Base-by-base conservation (phyloP, 2,888 invertebrate genomes). In the Caenorhabditis macrosperma region DNA sequence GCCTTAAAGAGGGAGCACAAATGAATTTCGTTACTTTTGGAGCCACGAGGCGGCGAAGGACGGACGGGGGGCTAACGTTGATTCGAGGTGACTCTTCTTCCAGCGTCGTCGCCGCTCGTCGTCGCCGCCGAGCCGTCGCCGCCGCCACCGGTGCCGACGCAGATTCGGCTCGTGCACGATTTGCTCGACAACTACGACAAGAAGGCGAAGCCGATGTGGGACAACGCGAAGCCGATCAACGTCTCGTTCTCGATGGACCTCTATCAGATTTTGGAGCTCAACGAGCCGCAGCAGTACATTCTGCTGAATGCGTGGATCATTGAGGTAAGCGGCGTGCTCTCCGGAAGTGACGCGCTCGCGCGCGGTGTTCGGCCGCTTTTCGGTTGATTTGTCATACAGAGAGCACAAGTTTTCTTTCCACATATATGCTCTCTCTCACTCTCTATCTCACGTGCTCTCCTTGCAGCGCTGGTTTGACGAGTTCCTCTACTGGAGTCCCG, bases 281-380 rank as follows among this genome's bases (percentile, higher is more conserved):
- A 89, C 64, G 89, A 89, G 68, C 89, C 90, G 2, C 88, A 89
- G 74, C 89, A 89, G 79, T 89, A 86, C 83, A 86, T 89, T 55
- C 77, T 90, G 38, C 81, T 89, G 30, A 89, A 89, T 68, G 88
- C 89, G 0, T 89, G 89, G 89, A 88, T 90, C 66, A 90, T 89
- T 55, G 88, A 89, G 85, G 88, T 88, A 60, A 44, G 66, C 28
- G 17, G n/a, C 15, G n/a, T n/a, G n/a, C n/a, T n/a, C n/a, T 17
- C 15, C 50, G 69, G 69, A 69, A 41, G 50, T 69, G 69, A 69
- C 69, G 69, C 30, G 26, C 35, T 22, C 35, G 54, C 20, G n/a
- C 30, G 38, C 41, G 69, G 69, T 69, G 69, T 69, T 69, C 69
- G 52, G 50, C 69, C 60, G 28, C 52, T 69, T 69, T 38, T 61